These are phyloP conservation scores for Eupithecia centaureata DNA, from an alignment of 2,888 invertebrate genomes.

Conservation along the genomic window DNA sequence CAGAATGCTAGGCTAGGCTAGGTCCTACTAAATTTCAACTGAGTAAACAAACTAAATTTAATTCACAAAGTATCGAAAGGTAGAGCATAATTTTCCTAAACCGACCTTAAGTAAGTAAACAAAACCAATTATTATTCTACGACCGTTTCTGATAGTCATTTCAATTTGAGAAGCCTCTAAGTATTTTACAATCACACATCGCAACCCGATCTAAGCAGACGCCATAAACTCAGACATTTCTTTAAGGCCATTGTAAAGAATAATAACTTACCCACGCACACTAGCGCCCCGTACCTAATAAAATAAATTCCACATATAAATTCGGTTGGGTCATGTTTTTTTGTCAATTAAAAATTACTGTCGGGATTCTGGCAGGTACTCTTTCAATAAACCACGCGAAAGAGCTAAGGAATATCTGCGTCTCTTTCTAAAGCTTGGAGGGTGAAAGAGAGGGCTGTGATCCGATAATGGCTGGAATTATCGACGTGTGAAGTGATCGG, in stretches of 20 bases:
- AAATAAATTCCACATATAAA: slow-evolving; percentile 80
- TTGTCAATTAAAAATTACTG: slow-evolving; percentile 83
- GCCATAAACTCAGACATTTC: slow-evolving; percentile 47
- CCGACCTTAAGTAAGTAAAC: not conserved
- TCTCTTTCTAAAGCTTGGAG: slow-evolving; percentile 42
- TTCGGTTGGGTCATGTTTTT: slow-evolving; percentile 73
- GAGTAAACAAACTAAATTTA: too few relatives aligned
- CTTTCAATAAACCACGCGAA: slow-evolving; percentile 48
- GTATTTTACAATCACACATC: slow-evolving; percentile 23
- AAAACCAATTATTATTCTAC: slow-evolving; percentile 3
- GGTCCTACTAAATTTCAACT: too few relatives aligned
- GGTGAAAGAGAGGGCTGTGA: slow-evolving; percentile 37
- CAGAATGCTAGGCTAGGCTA: too few relatives aligned
- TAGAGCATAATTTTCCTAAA: not conserved
- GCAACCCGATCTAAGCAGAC: slow-evolving; percentile 39
- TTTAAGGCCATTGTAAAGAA: slow-evolving; percentile 56
- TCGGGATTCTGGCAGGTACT: slow-evolving; percentile 67
- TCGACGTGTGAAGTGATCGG: slow-evolving; percentile 43
- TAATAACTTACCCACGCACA: slow-evolving; percentile 66
- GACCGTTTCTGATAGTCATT: slow-evolving; percentile 2
- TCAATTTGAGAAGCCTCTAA: slow-evolving; percentile 2
- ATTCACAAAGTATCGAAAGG: too few relatives aligned
- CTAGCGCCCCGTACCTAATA: slow-evolving; percentile 68
- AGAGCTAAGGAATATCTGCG: slow-evolving; percentile 14
- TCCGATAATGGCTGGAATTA: slow-evolving; percentile 43